Base-by-base conservation (phyloP, 2,888 invertebrate species). In the Melieria omissa region DNA sequence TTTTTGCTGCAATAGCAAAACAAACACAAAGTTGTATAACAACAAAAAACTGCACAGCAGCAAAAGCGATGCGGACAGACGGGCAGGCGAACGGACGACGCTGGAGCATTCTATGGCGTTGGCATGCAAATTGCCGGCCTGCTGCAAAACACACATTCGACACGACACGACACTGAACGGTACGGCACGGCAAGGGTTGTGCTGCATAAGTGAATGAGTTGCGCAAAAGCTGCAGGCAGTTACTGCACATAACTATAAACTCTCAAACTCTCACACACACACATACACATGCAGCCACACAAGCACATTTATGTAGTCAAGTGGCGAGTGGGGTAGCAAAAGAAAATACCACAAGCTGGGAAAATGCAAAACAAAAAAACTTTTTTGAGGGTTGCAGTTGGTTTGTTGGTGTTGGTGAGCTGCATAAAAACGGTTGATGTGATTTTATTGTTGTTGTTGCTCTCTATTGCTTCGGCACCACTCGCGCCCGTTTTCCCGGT, bases 381-480 rank as follows among this genome's bases (percentile, higher is more conserved):
- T 29, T 29, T 29, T 1, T 52, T 55, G 7, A 14, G 52, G 16
- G 57, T 57, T 57, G 41, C 60, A 60, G 71, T 65, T 62, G 62
- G 7, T 29, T n/a, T 62, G 46, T 8, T 62, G 46, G 46, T 47
- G 29, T 46, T n/a, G 12, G 9, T 6, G n/a, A n/a, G 60, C 42
- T 64, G 70, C 70, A 70, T 46, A 58, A 41, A 58, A 52, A n/a
- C 14, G 52, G n/a, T 4, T 5, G 52, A 6, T 52, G 52, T 52
- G 52, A 12, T n/a, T 52, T n/a, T n/a, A 52, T n/a, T n/a, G 52
- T 52, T n/a, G 52, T 52, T n/a, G 52, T 52, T 52, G 29, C 29
- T 29, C 29, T 29, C 29, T 52, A n/a, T 52, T 6, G 52, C 1
- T n/a, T 65, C 44, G 46, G 6, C 29, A 42, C 9, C 9, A n/a